A percentile compares a stretch with the other conserved stretches of the same genome.
Evolutionary conservation across 1,140 invertebrate species (phyloP).

Genomic region (Hermetia illucens): DNA sequence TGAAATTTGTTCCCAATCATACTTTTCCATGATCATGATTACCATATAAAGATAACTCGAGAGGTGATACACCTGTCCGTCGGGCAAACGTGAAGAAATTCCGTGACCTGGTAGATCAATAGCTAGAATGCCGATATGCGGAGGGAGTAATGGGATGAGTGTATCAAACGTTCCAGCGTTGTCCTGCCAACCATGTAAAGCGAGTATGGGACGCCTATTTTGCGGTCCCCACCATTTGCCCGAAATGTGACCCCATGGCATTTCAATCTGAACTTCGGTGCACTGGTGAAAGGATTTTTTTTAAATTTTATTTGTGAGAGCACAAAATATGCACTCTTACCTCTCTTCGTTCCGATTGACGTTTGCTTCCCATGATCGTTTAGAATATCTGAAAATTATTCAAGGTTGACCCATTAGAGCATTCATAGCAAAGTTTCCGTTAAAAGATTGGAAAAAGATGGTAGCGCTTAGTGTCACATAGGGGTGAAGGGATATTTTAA

Average conservation of each 20-base stretch:
- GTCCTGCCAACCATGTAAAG: conserved; percentile 54
- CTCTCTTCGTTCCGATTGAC: not conserved
- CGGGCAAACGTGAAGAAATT: not conserved
- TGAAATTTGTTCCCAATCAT: conserved; percentile 41
- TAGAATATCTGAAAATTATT: too few relatives aligned
- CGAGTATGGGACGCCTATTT: conserved; percentile 40
- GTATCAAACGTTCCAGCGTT: conserved; percentile 53
- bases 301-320: too few relatives aligned
- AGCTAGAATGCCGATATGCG: conserved; percentile 39
- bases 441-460: too few relatives aligned
- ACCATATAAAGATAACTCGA: conserved; percentile 12
- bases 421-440: too few relatives aligned
- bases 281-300: too few relatives aligned
- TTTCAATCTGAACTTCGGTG: not conserved
- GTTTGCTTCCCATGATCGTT: conserved; percentile 16
- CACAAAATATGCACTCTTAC: too few relatives aligned
- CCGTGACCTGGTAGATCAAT: conserved; percentile 39
- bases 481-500: too few relatives aligned
- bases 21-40: not conserved
- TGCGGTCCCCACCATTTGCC: conserved; percentile 37
- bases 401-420: too few relatives aligned
- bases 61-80: not conserved
- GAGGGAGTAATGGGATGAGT: conserved; percentile 38
- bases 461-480: too few relatives aligned
- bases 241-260: conserved; percentile 16